Evolutionary conservation across 2,888 invertebrate genomes (phyloP), one percentile per base, ranked within the genome.

Genomic region (Crossocerus cetratus): DNA sequence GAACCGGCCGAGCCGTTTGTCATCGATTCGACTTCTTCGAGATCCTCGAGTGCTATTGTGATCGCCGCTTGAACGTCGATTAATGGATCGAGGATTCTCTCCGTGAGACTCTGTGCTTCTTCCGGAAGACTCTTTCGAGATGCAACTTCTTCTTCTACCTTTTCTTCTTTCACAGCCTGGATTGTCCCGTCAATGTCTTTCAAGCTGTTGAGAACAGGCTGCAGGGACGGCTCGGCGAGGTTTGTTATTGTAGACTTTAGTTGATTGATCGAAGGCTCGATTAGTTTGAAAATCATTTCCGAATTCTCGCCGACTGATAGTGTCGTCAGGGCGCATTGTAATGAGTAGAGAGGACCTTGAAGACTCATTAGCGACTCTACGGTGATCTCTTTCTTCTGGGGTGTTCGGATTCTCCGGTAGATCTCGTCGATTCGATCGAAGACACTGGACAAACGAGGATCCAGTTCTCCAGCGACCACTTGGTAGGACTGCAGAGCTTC

Each of bases 11-110:
- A 71, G 3, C 78, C 64, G 45, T 84, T 83, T 2, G 81, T 72
- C 0, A 81, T 74, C 1, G 81, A 77, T 5, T 75, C 77, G 2
- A 75, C 64, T n/a, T 81, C 81, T 65, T 89, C 87, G 3, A 83
- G 76, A 54, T 84, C 84, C 23, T 83, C 79, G 22, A 89, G 76
- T 2, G 86, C 84, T 2, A 78, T 71, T 72, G 85, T 87, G 2
- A 90, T 77, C 11, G 83, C 80, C 0, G 86, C 81, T 67, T 90
- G 89, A 2, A 88, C 84, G 66, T 89, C 87, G 21, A 89, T 87
- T 18, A 89, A 67, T 16, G 86, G 81, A 67, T 90, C 89, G 14
- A 88, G 68, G 67, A 90, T 86, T 63, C 83, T 83, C 42, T 89
- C 87, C 3, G 87, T 72, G 18, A 90, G 76, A 55, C 67, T 83